Percentiles rank a stretch among this genome's conserved stretches.
These are phyloP conservation scores for Magallana ariakensis DNA, from an alignment of 1,140 invertebrate genomes.

Conservation along the genomic window DNA sequence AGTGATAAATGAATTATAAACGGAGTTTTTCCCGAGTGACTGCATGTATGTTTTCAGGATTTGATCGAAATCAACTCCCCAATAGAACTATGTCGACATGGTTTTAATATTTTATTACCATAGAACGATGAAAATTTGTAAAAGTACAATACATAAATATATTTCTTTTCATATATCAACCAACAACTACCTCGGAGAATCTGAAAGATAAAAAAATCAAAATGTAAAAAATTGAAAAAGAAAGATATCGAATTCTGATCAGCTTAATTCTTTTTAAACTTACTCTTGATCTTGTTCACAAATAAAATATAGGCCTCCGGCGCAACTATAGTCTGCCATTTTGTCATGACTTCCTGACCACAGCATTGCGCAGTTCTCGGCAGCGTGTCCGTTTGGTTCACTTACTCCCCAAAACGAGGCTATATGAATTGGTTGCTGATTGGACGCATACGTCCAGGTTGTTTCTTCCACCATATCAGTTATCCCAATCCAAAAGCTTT, in stretches of 20 bases:
- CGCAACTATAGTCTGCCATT: not conserved
- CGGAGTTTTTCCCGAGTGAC: no score
- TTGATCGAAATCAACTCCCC: no score
- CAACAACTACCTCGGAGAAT: not conserved
- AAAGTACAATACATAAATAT: no score
- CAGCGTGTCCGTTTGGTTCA: not conserved
- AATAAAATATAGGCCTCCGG: not conserved
- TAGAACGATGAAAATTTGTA: no score
- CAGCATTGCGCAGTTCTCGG: not conserved
- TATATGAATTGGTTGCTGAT: not conserved
- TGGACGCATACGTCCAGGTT: not conserved
- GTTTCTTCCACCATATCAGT: constrained; percentile 16
- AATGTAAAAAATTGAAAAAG: not conserved
- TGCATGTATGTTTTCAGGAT: no score
- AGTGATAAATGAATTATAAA: no score
- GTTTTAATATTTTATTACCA: no score
- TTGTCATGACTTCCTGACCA: not conserved
- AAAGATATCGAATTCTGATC: not conserved
- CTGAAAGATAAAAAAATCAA: not conserved
- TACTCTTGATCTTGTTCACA: not conserved
- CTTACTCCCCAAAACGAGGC: not conserved
- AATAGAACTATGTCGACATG: no score
- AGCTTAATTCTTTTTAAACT: not conserved
- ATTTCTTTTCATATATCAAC: not conserved
- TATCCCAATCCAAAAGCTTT: not conserved